Conservation (phyloP, 2,113 vertebrate genomes). For the Bos javanicus region DNA sequence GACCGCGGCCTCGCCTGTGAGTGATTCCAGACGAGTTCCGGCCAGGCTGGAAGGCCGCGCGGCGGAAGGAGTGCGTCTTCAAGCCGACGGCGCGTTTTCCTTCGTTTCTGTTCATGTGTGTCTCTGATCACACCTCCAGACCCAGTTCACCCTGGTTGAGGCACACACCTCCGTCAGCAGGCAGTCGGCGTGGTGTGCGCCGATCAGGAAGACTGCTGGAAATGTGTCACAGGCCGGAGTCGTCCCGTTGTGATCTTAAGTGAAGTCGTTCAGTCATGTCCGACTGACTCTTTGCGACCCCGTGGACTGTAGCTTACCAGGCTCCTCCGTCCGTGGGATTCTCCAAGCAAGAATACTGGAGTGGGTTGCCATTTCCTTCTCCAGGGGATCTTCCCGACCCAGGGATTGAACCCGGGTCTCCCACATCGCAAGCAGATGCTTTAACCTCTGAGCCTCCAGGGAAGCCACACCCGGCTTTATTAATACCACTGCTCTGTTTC, state of each 20-base stretch:
- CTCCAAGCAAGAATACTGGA: no score
- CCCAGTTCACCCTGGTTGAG: not conserved
- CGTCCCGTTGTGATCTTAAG: not conserved
- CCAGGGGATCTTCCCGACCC: no score
- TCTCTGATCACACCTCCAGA: not conserved
- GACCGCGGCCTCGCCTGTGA: not conserved
- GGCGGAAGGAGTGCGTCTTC: constrained; percentile 71
- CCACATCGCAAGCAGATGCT: no score
- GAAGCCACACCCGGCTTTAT: not conserved
- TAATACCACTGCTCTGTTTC: not conserved
- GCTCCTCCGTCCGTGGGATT: no score
- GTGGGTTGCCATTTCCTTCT: no score
- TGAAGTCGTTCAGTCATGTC: no score
- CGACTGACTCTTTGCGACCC: no score
- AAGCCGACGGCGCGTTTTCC: constrained; percentile 8
- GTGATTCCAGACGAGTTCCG: not conserved
- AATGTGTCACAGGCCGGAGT: not conserved
- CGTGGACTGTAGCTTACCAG: no score
- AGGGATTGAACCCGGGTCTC: no score
- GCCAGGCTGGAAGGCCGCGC: not conserved
- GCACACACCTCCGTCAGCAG: not conserved
- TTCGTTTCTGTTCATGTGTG: not conserved
- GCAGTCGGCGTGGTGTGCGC: not conserved
- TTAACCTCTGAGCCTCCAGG: no score
- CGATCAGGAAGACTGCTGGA: not conserved